Evolutionary conservation across 2,797 vertebrate species (phyloP), one percentile per base, ranked within the genome.

Genomic region (Gymnoscopelus microlampas): DNA sequence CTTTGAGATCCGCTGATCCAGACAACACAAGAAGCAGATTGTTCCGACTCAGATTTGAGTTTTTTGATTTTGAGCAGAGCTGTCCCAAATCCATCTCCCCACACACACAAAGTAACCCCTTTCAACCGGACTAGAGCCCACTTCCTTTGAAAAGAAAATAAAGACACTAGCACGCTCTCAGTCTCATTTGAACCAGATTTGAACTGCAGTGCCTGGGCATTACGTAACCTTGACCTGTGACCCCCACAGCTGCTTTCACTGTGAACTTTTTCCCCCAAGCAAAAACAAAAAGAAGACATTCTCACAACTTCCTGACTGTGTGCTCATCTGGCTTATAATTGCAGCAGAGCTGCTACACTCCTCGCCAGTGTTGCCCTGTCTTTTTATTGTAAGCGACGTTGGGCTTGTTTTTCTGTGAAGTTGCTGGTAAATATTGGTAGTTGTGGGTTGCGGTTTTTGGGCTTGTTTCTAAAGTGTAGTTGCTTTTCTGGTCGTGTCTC

Each of bases 191-290:
- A 63, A 70, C 51, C 67, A 72, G 35, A 68, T 56, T 19, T 19
- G 19, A 19, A 19, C 48, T 73, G 26, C 51, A 63, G 19, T 70
- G 59, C 77, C 62, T 74, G 76, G 39, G 60, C 15, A 26, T 74
- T 79, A 60, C 26, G 56, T 62, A 82, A 78, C 54, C 10, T 53
- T 55, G 39, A 35, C 60, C 7, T 47, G 19, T 24, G 13, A 66
- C 50, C 32, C 53, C 32, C 12, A 23, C 14, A 66, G 59, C 11
- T 60, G 14, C n/a, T 68, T 76, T 77, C 56, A 68, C 61, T 50
- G 60, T 53, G 0, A 0, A 39, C 15, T 29, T 63, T 8, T 10
- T 11, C 14, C 3, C 44, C 8, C 29, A 50, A 13, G 7, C 35
- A 39, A 6, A 39, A 6, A 7, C 0, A 39, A 39, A 39, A 4